A percentile compares a stretch with the other conserved stretches of the same genome.
Conservation (phyloP, 1,140 invertebrate species). For the Phymastichus coffea region DNA sequence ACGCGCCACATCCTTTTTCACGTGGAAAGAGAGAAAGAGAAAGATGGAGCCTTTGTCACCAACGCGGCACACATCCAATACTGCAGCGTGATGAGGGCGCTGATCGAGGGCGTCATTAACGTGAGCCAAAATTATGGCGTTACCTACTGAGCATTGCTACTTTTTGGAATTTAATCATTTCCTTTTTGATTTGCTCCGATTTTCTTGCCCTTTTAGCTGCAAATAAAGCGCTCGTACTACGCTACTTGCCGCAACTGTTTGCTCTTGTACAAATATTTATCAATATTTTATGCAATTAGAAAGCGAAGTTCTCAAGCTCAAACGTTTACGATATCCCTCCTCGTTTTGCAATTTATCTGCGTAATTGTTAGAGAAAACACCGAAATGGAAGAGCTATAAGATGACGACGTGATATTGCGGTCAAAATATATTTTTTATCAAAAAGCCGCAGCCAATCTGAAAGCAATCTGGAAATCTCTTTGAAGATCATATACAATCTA, state of each 20-base stretch:
- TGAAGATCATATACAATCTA: slow-evolving; percentile 51
- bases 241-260: too few species aligned
- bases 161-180: not conserved
- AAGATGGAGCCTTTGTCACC: slow-evolving; percentile 6
- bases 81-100: not conserved
- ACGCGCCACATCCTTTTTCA: too few species aligned
- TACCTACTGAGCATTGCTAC: too few species aligned
- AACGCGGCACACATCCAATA: not conserved
- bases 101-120: slow-evolving; percentile 15
- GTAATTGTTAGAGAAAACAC: not conserved
- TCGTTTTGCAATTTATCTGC: not conserved
- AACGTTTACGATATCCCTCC: too few species aligned
- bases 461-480: slow-evolving; percentile 29
- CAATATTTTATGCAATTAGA: too few species aligned
- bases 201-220: too few species aligned
- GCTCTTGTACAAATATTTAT: too few species aligned
- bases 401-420: not conserved
- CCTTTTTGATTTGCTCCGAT: not conserved
- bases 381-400: not conserved
- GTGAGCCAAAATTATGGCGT: not conserved
- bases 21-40: too few species aligned
- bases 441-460: slow-evolving; percentile 7
- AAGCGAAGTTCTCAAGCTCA: too few species aligned
- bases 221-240: too few species aligned
- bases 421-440: slow-evolving; percentile 15